A percentile compares a stretch with the other conserved stretches of the same genome.
Evolutionary conservation across 2,113 vertebrate species (phyloP).

Genomic region (Atlantisia rogersi): DNA sequence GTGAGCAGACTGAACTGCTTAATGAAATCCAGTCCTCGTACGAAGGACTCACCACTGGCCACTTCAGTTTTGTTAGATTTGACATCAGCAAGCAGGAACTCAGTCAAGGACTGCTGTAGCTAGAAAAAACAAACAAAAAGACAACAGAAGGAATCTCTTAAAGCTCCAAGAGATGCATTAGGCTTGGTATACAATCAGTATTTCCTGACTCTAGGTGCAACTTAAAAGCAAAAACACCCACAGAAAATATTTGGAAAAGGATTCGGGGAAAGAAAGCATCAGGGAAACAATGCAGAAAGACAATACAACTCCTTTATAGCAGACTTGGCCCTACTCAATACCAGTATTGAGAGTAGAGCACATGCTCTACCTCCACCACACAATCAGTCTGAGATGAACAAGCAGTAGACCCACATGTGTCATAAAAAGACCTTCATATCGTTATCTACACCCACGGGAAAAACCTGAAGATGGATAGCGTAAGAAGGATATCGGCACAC

Average conservation of each 20-base stretch:
- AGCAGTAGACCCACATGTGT: neutral
- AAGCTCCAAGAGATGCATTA: neutral
- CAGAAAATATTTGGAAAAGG: neutral
- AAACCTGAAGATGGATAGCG: neutral
- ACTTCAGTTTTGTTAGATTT: neutral
- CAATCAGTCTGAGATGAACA: neutral
- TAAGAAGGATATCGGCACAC: neutral
- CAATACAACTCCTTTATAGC: neutral
- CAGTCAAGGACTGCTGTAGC: neutral
- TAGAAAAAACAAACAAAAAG: neutral
- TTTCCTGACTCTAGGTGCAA: neutral
- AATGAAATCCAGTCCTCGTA: neutral
- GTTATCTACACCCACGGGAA: neutral
- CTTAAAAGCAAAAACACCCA: neutral
- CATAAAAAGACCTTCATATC: neutral
- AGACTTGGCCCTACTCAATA: neutral
- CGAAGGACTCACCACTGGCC: neutral
- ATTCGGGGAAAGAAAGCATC: neutral
- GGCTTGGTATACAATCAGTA: neutral
- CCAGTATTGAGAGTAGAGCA: neutral
- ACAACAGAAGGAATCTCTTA: neutral
- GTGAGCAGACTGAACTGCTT: neutral
- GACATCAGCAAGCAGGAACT: neutral
- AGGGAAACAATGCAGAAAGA: neutral
- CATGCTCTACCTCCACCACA: accelerated